phyloP scores from a whole-genome alignment of 1,140 invertebrate genomes.

The Lepidotrigona ventralis region DNA sequence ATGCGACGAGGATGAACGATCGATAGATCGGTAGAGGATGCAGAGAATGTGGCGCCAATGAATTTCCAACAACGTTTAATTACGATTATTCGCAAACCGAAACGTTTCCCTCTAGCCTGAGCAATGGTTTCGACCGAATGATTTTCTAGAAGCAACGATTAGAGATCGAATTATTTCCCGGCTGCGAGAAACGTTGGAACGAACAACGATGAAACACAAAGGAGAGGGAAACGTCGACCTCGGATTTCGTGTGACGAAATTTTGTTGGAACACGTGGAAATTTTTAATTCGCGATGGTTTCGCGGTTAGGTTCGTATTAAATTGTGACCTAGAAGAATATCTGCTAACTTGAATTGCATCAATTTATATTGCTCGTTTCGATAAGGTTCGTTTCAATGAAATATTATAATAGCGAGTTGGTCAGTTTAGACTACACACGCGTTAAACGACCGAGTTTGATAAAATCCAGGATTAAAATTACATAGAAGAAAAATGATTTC shows the following conservation, averaged over 20 bases:
- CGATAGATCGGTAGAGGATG: not conserved
- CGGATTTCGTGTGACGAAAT: no score
- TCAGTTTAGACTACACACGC: no score
- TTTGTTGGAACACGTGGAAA: not conserved
- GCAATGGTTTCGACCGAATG: not conserved
- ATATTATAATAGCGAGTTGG: no score
- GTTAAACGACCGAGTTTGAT: no score
- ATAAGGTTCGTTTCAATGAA: no score
- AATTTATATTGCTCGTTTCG: no score
- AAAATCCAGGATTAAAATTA: no score
- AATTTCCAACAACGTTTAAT: conserved; percentile 23
- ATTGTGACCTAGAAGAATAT: no score
- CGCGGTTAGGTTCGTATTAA: not conserved
- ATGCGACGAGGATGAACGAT: not conserved
- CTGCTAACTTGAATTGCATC: no score
- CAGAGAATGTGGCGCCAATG: not conserved
- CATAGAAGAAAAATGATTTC: no score
- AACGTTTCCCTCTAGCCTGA: not conserved
- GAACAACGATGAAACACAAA: not conserved
- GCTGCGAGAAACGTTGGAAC: not conserved
- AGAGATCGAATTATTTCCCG: not conserved
- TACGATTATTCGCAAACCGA: conserved; percentile 4
- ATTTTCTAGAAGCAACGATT: conserved; percentile 16
- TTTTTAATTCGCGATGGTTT: not conserved
- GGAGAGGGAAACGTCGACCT: not conserved